These are phyloP conservation scores for Myrmophylax atrothorax DNA, from an alignment of 2,113 vertebrate species.

Conservation along the genomic window DNA sequence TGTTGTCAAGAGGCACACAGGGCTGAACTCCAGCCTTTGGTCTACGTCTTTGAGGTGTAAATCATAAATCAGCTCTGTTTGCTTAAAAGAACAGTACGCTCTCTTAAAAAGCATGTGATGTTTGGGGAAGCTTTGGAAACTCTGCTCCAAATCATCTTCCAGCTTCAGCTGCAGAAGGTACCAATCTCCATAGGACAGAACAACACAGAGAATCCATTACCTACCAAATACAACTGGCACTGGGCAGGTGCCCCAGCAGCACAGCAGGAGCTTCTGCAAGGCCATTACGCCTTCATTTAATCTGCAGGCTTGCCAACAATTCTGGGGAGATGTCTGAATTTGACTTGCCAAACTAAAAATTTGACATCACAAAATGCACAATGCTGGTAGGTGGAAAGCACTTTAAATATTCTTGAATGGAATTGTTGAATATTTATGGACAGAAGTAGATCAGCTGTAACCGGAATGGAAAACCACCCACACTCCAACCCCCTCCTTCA, in stretches of 20 bases:
- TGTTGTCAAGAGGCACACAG: neutral
- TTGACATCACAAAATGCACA: neutral
- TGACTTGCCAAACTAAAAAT: neutral
- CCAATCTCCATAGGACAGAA: neutral
- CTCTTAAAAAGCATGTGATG: neutral
- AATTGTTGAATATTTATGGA: neutral
- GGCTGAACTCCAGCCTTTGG: neutral
- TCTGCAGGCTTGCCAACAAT: neutral
- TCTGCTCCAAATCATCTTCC: neutral
- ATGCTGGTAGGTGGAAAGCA: neutral
- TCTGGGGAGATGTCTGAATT: neutral
- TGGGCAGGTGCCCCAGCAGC: constrained; percentile 57
- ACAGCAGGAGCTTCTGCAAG: constrained; percentile 26
- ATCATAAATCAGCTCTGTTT: neutral
- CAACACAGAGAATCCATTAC: neutral
- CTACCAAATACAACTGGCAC: neutral
- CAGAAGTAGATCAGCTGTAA: neutral
- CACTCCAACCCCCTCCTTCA: neutral
- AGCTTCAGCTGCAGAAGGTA: neutral
- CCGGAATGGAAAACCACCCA: neutral
- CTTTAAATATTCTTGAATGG: neutral
- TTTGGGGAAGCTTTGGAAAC: neutral
- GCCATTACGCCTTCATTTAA: constrained; percentile 22
- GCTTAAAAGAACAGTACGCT: accelerated
- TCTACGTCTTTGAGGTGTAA: neutral